Evolutionary conservation across 2,113 vertebrate species (phyloP).

Genomic region (Jacana jacana): DNA sequence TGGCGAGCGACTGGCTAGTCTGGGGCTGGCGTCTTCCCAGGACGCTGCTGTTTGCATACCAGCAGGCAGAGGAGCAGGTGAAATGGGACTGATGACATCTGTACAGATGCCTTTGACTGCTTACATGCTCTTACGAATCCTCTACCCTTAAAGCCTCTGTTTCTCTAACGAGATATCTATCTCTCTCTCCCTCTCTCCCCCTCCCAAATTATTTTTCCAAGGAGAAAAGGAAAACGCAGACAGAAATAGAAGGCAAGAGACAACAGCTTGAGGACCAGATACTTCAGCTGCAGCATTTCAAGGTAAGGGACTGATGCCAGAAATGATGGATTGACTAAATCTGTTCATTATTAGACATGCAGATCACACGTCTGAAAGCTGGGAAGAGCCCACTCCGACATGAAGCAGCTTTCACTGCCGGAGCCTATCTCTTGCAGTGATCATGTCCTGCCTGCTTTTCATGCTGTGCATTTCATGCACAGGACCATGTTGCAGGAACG

Average conservation of each 20-base stretch:
- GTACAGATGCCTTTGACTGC: slow-evolving; percentile 63
- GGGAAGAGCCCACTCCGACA: slow-evolving; percentile 56
- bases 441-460: slow-evolving; percentile 39
- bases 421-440: slow-evolving; percentile 32
- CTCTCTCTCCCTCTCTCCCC: slow-evolving; percentile 56
- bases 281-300: slow-evolving; percentile 94
- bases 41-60: slow-evolving; percentile 38
- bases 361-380: slow-evolving; percentile 61
- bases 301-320: slow-evolving; percentile 81
- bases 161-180: slow-evolving; percentile 61
- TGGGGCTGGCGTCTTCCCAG: slow-evolving; percentile 61
- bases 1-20: slow-evolving; percentile 42
- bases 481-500: background rate
- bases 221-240: slow-evolving; percentile 96
- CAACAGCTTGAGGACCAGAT: slow-evolving; percentile 93
- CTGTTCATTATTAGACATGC: slow-evolving; percentile 68
- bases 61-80: slow-evolving; percentile 67
- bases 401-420: slow-evolving; percentile 2
- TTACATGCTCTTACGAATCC: slow-evolving; percentile 39
- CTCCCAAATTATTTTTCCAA: slow-evolving; percentile 72
- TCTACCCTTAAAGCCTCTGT: slow-evolving; percentile 42
- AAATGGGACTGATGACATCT: slow-evolving; percentile 63
- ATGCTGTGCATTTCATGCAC: slow-evolving; percentile 12
- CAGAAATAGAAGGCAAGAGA: slow-evolving; percentile 94
- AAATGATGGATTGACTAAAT: slow-evolving; percentile 46